A percentile compares a stretch with the other conserved stretches of the same genome.
These are phyloP conservation scores for Diarsia mendica DNA, from an alignment of 2,888 invertebrate genomes.

Conservation along the genomic window DNA sequence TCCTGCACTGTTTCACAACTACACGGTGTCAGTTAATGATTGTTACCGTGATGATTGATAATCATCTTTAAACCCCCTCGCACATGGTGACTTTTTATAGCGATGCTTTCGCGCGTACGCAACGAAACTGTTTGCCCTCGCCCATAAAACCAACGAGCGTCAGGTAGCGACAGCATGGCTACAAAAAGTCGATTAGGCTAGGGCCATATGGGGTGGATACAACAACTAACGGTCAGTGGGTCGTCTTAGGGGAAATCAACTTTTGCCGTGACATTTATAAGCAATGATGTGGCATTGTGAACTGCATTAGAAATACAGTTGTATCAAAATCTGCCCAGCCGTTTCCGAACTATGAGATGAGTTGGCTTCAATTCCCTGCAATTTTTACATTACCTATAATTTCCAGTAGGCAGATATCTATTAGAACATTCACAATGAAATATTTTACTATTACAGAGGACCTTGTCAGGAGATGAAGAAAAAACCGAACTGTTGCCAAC, in stretches of 20 bases:
- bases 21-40: too few species aligned
- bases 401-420: background rate
- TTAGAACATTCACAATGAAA: background rate
- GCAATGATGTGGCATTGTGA: too few species aligned
- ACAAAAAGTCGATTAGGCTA: too few species aligned
- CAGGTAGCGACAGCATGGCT: too few species aligned
- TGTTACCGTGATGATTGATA: background rate
- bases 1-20: background rate
- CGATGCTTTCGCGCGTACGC: too few species aligned
- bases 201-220: background rate
- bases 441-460: constrained; percentile 87
- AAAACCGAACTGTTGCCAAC: constrained; percentile 93
- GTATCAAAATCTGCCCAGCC: background rate
- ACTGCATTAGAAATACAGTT: constrained; percentile 1
- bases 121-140: too few species aligned
- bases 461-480: constrained; percentile 90
- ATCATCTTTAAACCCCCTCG: background rate
- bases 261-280: background rate
- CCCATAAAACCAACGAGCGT: too few species aligned
- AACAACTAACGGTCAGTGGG: too few species aligned
- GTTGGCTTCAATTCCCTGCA: background rate
- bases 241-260: too few species aligned
- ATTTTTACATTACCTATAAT: background rate
- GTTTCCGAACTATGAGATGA: background rate
- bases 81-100: too few species aligned